Evolutionary conservation across 2,797 vertebrate species (phyloP).

Genomic region (Euphonia xanthogaster): DNA sequence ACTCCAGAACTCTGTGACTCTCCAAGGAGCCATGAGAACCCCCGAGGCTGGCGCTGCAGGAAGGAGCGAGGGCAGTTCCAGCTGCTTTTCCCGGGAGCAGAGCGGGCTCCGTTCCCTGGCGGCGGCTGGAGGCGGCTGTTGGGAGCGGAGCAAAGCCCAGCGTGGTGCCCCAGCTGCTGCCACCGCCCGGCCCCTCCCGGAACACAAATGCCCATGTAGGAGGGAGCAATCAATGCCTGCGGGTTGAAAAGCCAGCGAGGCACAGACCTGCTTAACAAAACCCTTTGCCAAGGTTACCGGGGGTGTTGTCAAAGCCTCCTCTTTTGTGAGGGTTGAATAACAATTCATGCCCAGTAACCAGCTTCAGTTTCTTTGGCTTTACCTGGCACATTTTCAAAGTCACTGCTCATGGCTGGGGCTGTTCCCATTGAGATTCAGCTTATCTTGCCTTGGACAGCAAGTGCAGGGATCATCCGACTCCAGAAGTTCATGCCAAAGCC

Average conservation of each 20-base stretch:
- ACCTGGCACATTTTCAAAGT: conserved; percentile 68
- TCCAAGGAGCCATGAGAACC: accelerated
- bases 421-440: conserved; percentile 19
- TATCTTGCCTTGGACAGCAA: conserved; percentile 50
- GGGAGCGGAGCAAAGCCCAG: conserved; percentile 28
- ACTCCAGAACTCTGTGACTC: accelerated
- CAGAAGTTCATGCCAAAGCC: conserved; percentile 16
- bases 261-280: conserved; percentile 65
- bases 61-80: neutral
- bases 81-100: neutral
- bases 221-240: conserved; percentile 52
- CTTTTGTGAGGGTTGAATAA: conserved; percentile 59
- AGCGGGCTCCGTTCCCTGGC: neutral
- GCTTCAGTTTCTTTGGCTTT: conserved; percentile 29
- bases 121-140: neutral
- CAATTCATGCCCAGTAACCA: conserved; percentile 27
- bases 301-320: conserved; percentile 49
- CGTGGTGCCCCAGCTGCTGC: conserved; percentile 38
- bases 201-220: conserved; percentile 27
- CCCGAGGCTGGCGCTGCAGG: neutral
- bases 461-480: neutral
- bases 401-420: conserved; percentile 10
- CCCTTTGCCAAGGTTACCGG: conserved; percentile 62
- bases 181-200: conserved; percentile 20
- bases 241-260: conserved; percentile 51